Conservation (phyloP, 2,113 vertebrate species). For the Mastomys coucha region DNA sequence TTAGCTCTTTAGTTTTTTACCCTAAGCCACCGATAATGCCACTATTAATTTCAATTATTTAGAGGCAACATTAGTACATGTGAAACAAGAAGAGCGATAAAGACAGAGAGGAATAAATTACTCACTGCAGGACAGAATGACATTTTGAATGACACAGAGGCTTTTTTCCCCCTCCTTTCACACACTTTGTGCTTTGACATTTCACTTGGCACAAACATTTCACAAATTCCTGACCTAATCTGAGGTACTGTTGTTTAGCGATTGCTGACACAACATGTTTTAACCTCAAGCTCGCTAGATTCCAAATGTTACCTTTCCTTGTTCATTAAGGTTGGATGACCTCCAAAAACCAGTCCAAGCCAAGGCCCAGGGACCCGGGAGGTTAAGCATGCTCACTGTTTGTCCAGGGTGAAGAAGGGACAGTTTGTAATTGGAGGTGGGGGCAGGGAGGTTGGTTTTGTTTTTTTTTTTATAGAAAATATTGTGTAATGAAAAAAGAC, state of each 20-base stretch:
- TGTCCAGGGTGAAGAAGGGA: slow-evolving; percentile 36
- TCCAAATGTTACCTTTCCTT: slow-evolving; percentile 77
- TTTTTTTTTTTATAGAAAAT: neutral
- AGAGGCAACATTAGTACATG: slow-evolving; percentile 64
- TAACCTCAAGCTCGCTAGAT: slow-evolving; percentile 75
- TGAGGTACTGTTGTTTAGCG: slow-evolving; percentile 77
- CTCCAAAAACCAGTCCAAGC: slow-evolving; percentile 63
- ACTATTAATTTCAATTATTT: slow-evolving; percentile 78
- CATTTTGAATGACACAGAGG: slow-evolving; percentile 79
- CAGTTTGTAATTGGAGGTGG: slow-evolving; percentile 1
- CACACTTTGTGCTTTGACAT: slow-evolving; percentile 82
- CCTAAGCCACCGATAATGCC: slow-evolving; percentile 65
- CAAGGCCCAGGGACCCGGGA: slow-evolving; percentile 22
- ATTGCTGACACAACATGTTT: slow-evolving; percentile 75
- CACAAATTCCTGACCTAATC: slow-evolving; percentile 83
- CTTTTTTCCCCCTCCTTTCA: slow-evolving; percentile 52
- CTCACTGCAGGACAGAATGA: slow-evolving; percentile 73
- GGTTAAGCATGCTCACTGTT: slow-evolving; percentile 59
- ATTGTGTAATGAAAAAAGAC: neutral
- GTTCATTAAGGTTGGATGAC: slow-evolving; percentile 68
- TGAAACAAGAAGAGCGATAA: slow-evolving; percentile 57
- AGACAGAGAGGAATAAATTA: slow-evolving; percentile 77
- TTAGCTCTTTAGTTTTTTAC: slow-evolving; percentile 72
- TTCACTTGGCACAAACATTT: slow-evolving; percentile 81
- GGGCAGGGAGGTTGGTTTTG: neutral